Evolutionary conservation across 92 coral and sea anemone genomes (phyloP).

Genomic region (Ricordea florida): DNA sequence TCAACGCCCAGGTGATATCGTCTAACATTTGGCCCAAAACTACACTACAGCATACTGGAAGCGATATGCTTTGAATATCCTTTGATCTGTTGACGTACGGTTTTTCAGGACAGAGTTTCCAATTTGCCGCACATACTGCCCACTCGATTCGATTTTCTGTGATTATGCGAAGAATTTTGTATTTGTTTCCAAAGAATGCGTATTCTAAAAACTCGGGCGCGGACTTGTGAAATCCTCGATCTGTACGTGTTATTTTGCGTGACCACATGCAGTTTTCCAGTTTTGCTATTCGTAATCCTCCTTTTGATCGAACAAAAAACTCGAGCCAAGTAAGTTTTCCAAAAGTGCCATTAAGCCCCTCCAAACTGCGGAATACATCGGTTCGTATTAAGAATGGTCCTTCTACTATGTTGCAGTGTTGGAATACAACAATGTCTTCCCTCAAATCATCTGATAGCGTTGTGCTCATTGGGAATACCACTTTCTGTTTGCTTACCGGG

Average conservation of each 20-base stretch:
- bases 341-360: constrained; percentile 12
- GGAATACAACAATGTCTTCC: too few relatives aligned
- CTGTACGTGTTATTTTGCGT: constrained; percentile 19
- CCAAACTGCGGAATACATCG: constrained; percentile 9
- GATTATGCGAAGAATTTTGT: constrained; percentile 61
- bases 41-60: constrained; percentile 68
- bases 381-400: constrained; percentile 53
- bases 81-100: constrained; percentile 51
- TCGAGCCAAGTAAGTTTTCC: constrained; percentile 53
- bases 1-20: constrained; percentile 51
- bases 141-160: constrained; percentile 69
- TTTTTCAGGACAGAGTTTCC: constrained; percentile 60
- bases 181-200: constrained; percentile 41
- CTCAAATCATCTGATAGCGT: too few relatives aligned
- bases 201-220: constrained; percentile 56
- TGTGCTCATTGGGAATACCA: too few relatives aligned
- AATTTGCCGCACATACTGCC: constrained; percentile 68
- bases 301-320: constrained; percentile 71
- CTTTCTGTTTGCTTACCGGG: neutral
- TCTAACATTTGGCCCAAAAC: constrained; percentile 51
- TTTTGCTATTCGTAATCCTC: constrained; percentile 54
- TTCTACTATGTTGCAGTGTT: constrained; percentile 22
- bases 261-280: constrained; percentile 44
- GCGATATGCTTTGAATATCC: constrained; percentile 48
- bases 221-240: constrained; percentile 57